These are phyloP conservation scores for Elephantulus edwardii DNA, from an alignment of 2,113 vertebrate species.

Conservation along the genomic window DNA sequence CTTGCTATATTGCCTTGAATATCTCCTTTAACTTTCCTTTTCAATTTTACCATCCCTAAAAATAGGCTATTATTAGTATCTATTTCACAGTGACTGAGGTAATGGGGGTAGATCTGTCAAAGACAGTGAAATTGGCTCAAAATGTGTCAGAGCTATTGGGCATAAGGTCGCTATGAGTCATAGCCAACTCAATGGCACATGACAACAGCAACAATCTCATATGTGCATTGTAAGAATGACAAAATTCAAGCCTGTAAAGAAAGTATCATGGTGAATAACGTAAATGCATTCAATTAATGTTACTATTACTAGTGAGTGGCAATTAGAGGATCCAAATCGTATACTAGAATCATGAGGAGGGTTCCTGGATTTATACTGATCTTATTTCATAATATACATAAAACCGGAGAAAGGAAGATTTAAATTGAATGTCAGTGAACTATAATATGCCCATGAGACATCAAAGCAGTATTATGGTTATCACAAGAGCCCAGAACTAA, in stretches of 20 bases:
- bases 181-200: too few species aligned
- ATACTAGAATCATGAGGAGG: not conserved
- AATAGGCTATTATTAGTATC: not conserved
- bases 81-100: too few species aligned
- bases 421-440: not conserved
- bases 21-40: not conserved
- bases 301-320: not conserved
- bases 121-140: too few species aligned
- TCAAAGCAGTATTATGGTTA: too few species aligned
- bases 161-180: too few species aligned
- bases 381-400: not conserved
- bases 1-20: not conserved
- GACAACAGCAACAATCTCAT: too few species aligned
- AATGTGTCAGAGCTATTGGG: too few species aligned
- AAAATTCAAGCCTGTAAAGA: not conserved
- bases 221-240: not conserved
- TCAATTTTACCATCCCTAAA: not conserved
- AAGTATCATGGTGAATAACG: not conserved
- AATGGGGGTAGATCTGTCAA: too few species aligned
- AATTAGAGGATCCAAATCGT: not conserved
- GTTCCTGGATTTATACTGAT: not conserved
- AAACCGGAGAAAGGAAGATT: not conserved
- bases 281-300: not conserved
- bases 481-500: too few species aligned
- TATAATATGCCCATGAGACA: not conserved